These are phyloP conservation scores for Chaunax sp. DNA, from an alignment of 2,797 vertebrate species.

Conservation along the genomic window DNA sequence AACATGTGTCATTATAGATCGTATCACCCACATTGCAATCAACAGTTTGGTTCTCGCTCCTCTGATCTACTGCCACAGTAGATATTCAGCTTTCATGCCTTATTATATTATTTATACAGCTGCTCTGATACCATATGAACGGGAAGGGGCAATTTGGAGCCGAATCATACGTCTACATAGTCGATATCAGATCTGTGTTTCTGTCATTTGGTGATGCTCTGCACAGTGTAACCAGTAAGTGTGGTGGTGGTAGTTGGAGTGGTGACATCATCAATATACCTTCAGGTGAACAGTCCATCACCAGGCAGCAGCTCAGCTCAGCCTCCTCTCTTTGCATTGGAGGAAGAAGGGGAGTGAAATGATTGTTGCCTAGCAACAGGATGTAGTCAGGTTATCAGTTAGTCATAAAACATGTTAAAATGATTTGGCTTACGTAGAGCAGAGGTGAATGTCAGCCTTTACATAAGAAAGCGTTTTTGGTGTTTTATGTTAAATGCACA, in stretches of 20 bases:
- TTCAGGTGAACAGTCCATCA: conserved; percentile 43
- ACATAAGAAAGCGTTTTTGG: conserved; percentile 6
- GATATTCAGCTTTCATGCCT: conserved; percentile 25
- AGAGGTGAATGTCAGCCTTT: conserved; percentile 33
- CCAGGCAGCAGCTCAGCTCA: conserved; percentile 38
- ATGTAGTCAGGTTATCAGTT: conserved; percentile 58
- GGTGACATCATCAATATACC: conserved; percentile 34
- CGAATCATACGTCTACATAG: conserved; percentile 11
- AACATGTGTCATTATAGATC: conserved; percentile 33
- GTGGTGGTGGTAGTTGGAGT: not conserved
- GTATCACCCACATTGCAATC: conserved; percentile 54
- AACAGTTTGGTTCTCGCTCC: conserved; percentile 31
- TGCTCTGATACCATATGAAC: not conserved
- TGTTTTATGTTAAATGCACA: not conserved
- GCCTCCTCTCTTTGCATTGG: conserved; percentile 73
- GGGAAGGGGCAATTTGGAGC: not conserved
- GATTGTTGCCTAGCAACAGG: conserved; percentile 82
- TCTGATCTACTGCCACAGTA: not conserved
- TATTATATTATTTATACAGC: conserved; percentile 23
- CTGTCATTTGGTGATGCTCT: conserved; percentile 1
- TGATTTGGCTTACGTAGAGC: conserved; percentile 24
- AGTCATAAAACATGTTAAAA: conserved; percentile 66
- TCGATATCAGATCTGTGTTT: conserved; percentile 16
- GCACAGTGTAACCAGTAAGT: not conserved
- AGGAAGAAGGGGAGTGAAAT: conserved; percentile 36